These are phyloP conservation scores for Molossus molossus DNA, from an alignment of 2,797 vertebrate species.

Conservation along the genomic window DNA sequence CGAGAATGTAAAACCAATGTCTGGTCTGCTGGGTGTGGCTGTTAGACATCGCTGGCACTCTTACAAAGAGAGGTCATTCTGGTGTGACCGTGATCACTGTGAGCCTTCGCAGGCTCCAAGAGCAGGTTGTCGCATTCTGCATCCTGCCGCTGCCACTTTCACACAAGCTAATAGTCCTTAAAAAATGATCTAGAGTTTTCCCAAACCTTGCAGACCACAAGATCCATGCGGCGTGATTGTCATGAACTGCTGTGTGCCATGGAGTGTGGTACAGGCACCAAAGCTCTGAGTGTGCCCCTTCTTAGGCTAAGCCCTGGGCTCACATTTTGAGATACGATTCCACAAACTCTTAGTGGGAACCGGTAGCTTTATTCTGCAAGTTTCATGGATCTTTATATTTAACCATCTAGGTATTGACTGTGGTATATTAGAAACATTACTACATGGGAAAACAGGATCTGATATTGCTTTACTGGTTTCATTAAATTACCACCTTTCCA, in stretches of 20 bases:
- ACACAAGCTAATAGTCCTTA: conserved; percentile 32
- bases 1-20: conserved; percentile 62
- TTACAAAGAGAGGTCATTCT: conserved; percentile 63
- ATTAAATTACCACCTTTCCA: not conserved
- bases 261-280: fast-evolving
- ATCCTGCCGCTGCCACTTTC: not conserved
- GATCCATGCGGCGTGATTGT: fast-evolving
- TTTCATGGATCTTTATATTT: not conserved
- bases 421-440: not conserved
- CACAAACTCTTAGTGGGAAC: not conserved
- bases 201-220: not conserved
- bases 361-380: not conserved
- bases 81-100: conserved; percentile 62
- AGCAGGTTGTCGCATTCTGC: not conserved
- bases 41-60: conserved; percentile 40
- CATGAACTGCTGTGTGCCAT: not conserved
- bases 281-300: fast-evolving
- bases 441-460: not conserved
- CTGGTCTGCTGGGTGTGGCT: conserved; percentile 37
- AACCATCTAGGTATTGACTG: not conserved
- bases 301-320: not conserved
- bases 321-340: not conserved
- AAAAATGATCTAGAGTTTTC: not conserved
- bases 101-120: not conserved
- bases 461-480: not conserved